phyloP scores from a whole-genome alignment of 2,797 vertebrate genomes.

The Antrozous pallidus region DNA sequence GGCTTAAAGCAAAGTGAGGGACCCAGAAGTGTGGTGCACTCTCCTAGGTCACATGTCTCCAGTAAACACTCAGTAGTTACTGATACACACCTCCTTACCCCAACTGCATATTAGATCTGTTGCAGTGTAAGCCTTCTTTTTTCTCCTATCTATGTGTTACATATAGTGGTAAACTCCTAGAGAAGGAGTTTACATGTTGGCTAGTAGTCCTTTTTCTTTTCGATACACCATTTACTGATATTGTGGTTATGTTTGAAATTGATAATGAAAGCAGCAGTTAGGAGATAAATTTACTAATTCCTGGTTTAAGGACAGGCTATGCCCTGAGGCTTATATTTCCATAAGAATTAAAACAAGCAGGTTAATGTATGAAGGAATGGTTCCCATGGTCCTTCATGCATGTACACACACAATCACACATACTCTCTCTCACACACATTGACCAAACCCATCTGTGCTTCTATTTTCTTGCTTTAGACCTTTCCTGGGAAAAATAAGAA shows the following conservation, averaged over 20 bases:
- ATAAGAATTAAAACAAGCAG: background rate
- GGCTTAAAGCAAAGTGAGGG: background rate
- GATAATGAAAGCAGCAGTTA: background rate
- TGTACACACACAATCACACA: background rate
- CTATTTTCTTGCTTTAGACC: background rate
- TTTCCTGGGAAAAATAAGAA: background rate
- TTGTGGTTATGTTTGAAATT: background rate
- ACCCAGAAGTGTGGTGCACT: background rate
- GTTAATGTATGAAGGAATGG: background rate
- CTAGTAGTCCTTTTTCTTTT: background rate
- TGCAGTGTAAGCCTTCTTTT: background rate
- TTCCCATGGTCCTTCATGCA: background rate
- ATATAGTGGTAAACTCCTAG: background rate
- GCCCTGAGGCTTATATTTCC: background rate
- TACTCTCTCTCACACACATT: background rate
- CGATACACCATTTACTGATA: background rate
- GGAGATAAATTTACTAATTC: background rate
- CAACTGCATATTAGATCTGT: background rate
- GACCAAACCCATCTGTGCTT: background rate
- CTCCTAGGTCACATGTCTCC: background rate
- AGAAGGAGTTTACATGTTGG: background rate
- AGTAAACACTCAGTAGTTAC: background rate
- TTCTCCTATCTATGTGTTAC: background rate
- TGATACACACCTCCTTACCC: background rate
- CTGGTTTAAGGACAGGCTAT: background rate